These are phyloP conservation scores for Diabrotica undecimpunctata DNA, from an alignment of 1,140 invertebrate genomes.

Conservation along the genomic window DNA sequence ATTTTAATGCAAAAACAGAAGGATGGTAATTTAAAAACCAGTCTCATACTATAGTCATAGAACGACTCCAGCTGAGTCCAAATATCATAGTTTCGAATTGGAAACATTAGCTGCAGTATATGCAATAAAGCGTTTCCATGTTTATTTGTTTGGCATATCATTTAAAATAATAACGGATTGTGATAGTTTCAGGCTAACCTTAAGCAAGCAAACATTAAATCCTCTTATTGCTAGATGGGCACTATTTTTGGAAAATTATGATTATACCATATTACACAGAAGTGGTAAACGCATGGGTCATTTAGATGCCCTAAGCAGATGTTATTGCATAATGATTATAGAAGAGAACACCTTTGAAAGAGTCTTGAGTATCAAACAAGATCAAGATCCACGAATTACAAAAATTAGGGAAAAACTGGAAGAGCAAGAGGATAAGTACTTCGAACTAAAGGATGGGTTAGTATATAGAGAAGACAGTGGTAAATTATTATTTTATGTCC, in stretches of 20 bases:
- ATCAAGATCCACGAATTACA: constrained; percentile 25
- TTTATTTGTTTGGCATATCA: constrained; percentile 22
- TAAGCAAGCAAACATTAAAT: constrained; percentile 32
- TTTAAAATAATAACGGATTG: constrained; percentile 43
- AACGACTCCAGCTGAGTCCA: constrained; percentile 42
- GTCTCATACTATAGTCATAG: constrained; percentile 45
- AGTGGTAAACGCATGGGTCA: background rate
- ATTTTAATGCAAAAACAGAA: constrained; percentile 21
- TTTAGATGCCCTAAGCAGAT: background rate
- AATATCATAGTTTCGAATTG: constrained; percentile 46
- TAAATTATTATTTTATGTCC: constrained; percentile 14
- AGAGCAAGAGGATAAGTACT: constrained; percentile 17
- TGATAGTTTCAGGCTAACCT: constrained; percentile 32
- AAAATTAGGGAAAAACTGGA: constrained; percentile 40
- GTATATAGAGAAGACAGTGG: constrained; percentile 12
- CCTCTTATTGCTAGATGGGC: constrained; percentile 32
- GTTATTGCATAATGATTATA: background rate
- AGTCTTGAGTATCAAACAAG: constrained; percentile 32
- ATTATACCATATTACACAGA: background rate
- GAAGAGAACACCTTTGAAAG: constrained; percentile 25
- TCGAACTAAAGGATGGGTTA: background rate
- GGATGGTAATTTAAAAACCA: constrained; percentile 31
- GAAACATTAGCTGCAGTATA: constrained; percentile 49
- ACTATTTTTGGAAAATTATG: constrained; percentile 27
- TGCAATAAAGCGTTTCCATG: constrained; percentile 38